Evolutionary conservation across 2,113 vertebrate species (phyloP).

Genomic region (Orycteropus afer): DNA sequence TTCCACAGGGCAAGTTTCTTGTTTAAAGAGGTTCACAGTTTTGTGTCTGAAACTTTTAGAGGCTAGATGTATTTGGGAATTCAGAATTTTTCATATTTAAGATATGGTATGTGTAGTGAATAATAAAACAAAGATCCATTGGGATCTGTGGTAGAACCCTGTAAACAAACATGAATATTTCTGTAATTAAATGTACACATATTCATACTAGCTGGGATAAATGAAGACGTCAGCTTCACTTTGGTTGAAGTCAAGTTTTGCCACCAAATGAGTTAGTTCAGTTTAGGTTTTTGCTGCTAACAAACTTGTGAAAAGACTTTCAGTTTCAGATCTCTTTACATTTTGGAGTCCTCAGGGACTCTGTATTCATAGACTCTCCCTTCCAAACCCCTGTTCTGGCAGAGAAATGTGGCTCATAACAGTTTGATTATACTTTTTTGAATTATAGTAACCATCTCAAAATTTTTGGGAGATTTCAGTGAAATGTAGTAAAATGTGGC

Average conservation of each 20-base stretch:
- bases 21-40: neutral
- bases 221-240: neutral
- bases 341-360: neutral
- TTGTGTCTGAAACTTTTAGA: neutral
- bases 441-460: neutral
- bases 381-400: neutral
- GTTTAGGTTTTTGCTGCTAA: conserved; percentile 23
- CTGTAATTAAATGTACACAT: neutral
- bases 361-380: neutral
- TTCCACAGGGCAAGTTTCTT: neutral
- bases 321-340: neutral
- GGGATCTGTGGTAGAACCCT: neutral
- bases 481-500: neutral
- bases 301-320: neutral
- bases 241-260: neutral
- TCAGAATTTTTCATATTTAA: conserved; percentile 23
- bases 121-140: neutral
- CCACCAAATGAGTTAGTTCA: neutral
- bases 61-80: neutral
- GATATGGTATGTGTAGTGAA: neutral
- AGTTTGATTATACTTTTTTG: neutral
- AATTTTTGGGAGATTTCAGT: neutral
- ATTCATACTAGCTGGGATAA: neutral
- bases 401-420: neutral
- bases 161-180: neutral